Conservation (phyloP, 2,797 vertebrate genomes). For the Malurus splendens region DNA sequence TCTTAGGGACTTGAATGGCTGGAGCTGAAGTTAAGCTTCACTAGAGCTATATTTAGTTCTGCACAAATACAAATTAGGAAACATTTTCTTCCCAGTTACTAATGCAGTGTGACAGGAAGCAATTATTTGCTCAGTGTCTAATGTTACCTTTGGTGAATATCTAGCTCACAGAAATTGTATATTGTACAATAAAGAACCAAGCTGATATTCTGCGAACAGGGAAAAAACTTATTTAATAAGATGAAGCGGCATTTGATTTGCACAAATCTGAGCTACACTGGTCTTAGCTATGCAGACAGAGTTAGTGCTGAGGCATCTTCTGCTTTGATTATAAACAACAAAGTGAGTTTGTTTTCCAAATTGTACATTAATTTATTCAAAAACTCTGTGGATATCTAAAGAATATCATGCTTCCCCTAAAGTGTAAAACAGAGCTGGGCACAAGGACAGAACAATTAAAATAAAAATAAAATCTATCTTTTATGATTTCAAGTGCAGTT, state of each 20-base stretch:
- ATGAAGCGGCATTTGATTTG: constrained; percentile 23
- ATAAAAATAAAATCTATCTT: neutral
- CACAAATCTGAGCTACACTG: neutral
- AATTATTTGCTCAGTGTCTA: constrained; percentile 46
- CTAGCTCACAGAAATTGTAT: neutral
- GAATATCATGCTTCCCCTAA: neutral
- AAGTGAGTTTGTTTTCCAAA: constrained; percentile 5
- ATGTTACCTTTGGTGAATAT: constrained; percentile 45
- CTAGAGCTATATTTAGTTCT: constrained; percentile 33
- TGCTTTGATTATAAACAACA: constrained; percentile 16
- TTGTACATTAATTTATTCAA: neutral
- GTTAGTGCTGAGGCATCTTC: neutral
- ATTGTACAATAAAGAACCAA: neutral
- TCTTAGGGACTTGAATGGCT: neutral
- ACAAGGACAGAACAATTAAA: constrained; percentile 17
- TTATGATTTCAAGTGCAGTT: constrained; percentile 17
- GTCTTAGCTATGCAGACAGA: neutral
- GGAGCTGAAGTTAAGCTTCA: constrained; percentile 8
- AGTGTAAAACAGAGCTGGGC: neutral
- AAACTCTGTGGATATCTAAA: neutral
- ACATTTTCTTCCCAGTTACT: constrained; percentile 33
- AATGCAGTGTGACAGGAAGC: constrained; percentile 43
- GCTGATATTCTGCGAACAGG: neutral
- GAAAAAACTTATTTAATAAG: neutral
- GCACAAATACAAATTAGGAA: constrained; percentile 36